Base-by-base conservation (phyloP, 1,140 invertebrate species). In the Heliconius nattereri region DNA sequence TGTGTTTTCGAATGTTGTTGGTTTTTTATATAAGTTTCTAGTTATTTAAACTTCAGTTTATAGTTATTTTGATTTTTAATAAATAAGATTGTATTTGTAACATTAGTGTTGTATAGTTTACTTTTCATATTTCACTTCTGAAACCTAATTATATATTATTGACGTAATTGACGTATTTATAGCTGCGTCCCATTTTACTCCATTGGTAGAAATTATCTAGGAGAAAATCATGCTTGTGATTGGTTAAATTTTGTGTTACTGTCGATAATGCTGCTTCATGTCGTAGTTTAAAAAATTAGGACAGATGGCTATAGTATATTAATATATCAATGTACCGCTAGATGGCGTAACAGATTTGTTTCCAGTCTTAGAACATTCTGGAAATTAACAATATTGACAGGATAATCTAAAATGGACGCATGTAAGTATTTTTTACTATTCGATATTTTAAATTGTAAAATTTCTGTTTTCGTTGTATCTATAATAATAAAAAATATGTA, bases 281-380 rank as follows among this genome's bases (percentile, higher is more conserved):
- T 75, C 8, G n/a, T 75, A 75, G 35, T 75, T 37, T 19, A 6
- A 37, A 16, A 19, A 2, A 23, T 23, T 35, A 1, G 3, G 11
- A 75, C 29, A 75, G 74, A 66, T 75, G 74, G 57, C 35, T 8
- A 40, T 66, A 40, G 8, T n/a, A 40, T 11, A 23, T 40, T 37
- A 19, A 40, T 74, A 74, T 20, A 40, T 40, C 49, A 35, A 74
- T 35, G 16, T 37, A 7, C 19, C 19, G 70, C 79, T 73, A 80
- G 79, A 76, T 76, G 75, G 79, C 71, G 75, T n/a, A 71, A 73
- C 26, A 29, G 1, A 5, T 6, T 26, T 13, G 60, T 66, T 29
- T n/a, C 9, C 54, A 60, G 16, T 11, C 26, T 29, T 26, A 29
- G 60, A 66, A 66, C 60, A 26, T 29, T 66, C 60, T 66, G 23